phyloP scores from a whole-genome alignment of 2,113 vertebrate species.

The Heliornis fulica region DNA sequence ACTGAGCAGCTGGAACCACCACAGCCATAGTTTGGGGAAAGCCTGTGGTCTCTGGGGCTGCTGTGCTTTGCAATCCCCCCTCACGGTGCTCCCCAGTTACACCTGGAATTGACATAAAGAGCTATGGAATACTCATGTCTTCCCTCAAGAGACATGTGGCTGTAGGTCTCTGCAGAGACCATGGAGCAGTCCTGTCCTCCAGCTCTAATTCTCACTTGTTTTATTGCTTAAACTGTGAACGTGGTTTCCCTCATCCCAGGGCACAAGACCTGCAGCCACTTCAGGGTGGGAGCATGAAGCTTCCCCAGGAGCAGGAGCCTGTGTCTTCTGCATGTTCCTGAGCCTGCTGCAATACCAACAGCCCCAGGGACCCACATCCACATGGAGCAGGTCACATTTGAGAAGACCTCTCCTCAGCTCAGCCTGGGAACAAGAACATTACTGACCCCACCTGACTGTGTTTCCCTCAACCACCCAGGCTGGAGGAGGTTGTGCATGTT shows the following conservation, averaged over 20 bases:
- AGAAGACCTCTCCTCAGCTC: background rate
- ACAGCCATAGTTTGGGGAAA: background rate
- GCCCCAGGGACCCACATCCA: fast-evolving
- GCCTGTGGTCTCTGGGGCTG: fast-evolving
- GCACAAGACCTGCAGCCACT: background rate
- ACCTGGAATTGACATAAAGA: background rate
- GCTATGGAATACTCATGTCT: background rate
- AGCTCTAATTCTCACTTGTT: background rate
- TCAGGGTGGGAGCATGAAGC: background rate
- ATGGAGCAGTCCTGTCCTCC: background rate
- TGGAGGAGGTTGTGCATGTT: background rate
- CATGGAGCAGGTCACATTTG: background rate
- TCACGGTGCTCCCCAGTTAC: background rate
- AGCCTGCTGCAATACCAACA: background rate
- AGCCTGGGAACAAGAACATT: background rate
- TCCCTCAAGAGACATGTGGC: fast-evolving
- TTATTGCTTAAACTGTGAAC: background rate
- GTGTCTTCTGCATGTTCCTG: fast-evolving
- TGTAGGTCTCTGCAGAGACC: background rate
- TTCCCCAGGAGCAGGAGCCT: background rate
- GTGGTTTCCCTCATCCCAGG: background rate
- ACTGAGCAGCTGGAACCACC: background rate
- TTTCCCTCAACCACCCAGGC: fast-evolving
- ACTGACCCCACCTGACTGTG: background rate
- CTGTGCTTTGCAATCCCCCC: background rate